A percentile compares a stretch with the other conserved stretches of the same genome.
phyloP scores from a whole-genome alignment of 1,140 invertebrate species.

The Scylla paramamosain region DNA sequence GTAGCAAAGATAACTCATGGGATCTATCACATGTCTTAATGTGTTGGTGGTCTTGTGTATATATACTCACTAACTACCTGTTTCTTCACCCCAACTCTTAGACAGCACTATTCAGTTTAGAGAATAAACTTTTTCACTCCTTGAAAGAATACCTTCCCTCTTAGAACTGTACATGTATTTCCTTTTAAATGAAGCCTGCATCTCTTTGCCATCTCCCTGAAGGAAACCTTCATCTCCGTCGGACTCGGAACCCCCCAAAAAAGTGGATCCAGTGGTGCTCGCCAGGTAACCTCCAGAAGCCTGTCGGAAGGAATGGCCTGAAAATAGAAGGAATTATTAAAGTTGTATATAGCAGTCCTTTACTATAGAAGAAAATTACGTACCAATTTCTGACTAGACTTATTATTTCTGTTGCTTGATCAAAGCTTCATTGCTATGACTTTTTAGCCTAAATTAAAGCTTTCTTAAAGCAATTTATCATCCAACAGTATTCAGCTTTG shows the following conservation, averaged over 20 bases:
- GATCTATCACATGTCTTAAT: neutral
- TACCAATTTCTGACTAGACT: conserved; percentile 31
- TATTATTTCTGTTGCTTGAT: conserved; percentile 50
- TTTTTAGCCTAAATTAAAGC: neutral
- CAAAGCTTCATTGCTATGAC: neutral
- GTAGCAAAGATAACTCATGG: neutral
- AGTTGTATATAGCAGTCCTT: conserved; percentile 37
- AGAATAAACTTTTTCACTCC: conserved; percentile 37
- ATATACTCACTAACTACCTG: conserved; percentile 13
- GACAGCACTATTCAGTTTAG: conserved; percentile 32
- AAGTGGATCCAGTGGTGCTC: conserved; percentile 73
- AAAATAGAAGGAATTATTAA: conserved; percentile 47
- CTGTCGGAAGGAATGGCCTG: conserved; percentile 70
- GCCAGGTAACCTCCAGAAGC: conserved; percentile 69
- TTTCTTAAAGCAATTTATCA: too few species aligned
- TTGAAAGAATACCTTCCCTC: conserved; percentile 26
- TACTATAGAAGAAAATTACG: conserved; percentile 37
- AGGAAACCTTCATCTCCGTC: conserved; percentile 71
- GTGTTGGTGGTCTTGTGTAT: neutral
- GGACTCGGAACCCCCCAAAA: conserved; percentile 68
- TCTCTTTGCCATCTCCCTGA: conserved; percentile 71
- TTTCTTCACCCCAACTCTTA: conserved; percentile 13
- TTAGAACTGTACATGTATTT: conserved; percentile 47
- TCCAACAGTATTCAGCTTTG: too few species aligned
- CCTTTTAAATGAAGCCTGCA: conserved; percentile 71